Conservation (phyloP, 2,113 vertebrate genomes). For the Daubentonia madagascariensis region DNA sequence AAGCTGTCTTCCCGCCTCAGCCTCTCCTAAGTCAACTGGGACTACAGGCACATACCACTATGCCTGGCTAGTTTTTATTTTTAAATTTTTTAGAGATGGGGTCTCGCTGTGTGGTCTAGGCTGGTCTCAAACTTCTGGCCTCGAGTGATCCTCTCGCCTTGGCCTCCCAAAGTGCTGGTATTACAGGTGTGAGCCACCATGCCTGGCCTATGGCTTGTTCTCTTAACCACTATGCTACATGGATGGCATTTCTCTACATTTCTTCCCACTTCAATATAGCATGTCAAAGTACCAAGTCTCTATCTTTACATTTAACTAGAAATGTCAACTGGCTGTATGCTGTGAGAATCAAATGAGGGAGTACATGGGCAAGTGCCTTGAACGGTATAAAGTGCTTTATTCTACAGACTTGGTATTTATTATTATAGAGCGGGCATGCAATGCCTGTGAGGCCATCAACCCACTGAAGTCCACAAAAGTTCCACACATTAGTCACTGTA, state of each 20-base stretch:
- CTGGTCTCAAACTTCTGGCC: no score
- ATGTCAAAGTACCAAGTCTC: neutral
- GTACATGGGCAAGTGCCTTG: neutral
- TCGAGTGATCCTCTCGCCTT: no score
- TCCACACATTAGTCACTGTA: slow-evolving; percentile 15
- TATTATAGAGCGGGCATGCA: neutral
- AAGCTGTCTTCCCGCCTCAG: no score
- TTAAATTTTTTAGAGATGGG: no score
- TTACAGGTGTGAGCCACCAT: no score
- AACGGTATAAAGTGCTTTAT: neutral
- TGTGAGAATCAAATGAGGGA: neutral
- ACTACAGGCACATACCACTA: no score
- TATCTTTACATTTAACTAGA: neutral
- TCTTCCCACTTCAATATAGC: neutral
- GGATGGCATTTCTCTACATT: neutral
- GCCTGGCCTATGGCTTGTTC: neutral
- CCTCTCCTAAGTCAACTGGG: no score
- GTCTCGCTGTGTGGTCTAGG: no score
- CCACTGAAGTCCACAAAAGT: neutral
- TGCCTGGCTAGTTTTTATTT: no score
- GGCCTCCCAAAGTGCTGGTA: no score
- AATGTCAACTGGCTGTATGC: neutral
- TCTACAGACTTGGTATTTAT: slow-evolving; percentile 12
- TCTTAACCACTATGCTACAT: neutral
- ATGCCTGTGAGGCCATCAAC: neutral